Evolutionary conservation across 2,797 vertebrate species (phyloP), one percentile per base, ranked within the genome.

Genomic region (Adelosebastes latens): DNA sequence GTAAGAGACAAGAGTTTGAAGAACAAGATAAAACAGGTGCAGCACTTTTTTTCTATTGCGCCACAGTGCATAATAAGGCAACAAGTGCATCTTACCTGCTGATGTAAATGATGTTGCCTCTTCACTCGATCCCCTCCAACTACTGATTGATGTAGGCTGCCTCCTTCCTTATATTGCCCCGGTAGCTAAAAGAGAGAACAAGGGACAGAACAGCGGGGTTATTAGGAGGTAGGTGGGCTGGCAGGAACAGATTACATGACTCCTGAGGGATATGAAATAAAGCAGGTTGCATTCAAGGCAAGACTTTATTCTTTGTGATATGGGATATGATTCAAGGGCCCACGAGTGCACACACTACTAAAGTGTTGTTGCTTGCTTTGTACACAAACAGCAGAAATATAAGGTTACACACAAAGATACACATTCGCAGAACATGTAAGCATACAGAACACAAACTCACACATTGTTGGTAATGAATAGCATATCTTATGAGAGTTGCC

Each of bases 301-400:
- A 80, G 88, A 93, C 89, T 94, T 93, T 91, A 87, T 90, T 91
- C 93, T 93, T 91, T 93, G 92, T 87, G 93, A 94, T 80, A 91
- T 71, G 80, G 87, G 92, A 92, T 91, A 92, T 91, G 79, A 92
- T 87, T 87, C 64, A 81, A 77, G 56, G 34, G 46, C 60, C 80
- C 74, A 66, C 36, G 81, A 83, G 86, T 56, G 31, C 22, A 56
- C 52, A 67, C 60, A 18, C 63, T 53, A 25, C 64, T 59, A 8
- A 76, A 56, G 63, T 67, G 65, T 80, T 79, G 77, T 63, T 20
- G 52, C 36, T 72, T 77, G 72, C 75, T 81, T 91, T 88, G 81
- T 83, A 81, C 63, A 83, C 77, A 88, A 84, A 91, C 70, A 85
- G 36, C 39, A 24, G 75, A 73, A 75, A 72, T 75, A 76, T 69